Base-by-base conservation (phyloP, 2,888 invertebrate genomes). In the Dryobotodes eremita region DNA sequence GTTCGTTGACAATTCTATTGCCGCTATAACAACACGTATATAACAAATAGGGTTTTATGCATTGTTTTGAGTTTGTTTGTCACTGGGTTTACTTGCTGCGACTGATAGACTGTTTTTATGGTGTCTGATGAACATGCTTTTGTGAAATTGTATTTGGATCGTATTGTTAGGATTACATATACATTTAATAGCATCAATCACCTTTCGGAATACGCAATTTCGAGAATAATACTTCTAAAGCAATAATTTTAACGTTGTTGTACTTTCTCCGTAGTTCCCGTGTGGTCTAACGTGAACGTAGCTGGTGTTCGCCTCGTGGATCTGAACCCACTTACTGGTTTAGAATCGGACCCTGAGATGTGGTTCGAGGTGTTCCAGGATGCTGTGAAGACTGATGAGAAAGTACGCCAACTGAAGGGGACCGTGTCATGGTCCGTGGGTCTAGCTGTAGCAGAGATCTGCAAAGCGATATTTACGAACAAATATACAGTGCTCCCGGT, bases 401-500 rank as follows among this genome's bases (percentile, higher is more conserved):
- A 31, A 5, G 69, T 86, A 17, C 79, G 84, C n/a, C 65, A 79
- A 11, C 75, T 87, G 7, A 89, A 89, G 70, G 89, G 88, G 13
- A 98, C 98, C 94, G 98, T 98, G 1, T 98, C 98, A 20, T 98
- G 98, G 98, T 98, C 98, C 7, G 98, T 98, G 84, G 98, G 98
- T 13, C 95, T 98, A 48, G 98, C 98, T 91, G 97, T 98, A 17
- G 97, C 98, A 0, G 94, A 97, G 71, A 94, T 98, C 69, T 97
- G 97, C 69, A 96, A 97, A 69, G 97, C 97, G 69, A 97, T 98
- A 82, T 92, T 98, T 83, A 96, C 23, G 15, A 84, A 89, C 53
- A 42, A 75, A 2, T 81, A 89, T 46, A 61, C 36, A 15, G 81
- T 89, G 2, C 50, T 81, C 1, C 82, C 89, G 0, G 82, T 89